These are phyloP conservation scores for Drosophila prostipennis DNA, from an alignment of 2,888 invertebrate genomes.

Conservation along the genomic window DNA sequence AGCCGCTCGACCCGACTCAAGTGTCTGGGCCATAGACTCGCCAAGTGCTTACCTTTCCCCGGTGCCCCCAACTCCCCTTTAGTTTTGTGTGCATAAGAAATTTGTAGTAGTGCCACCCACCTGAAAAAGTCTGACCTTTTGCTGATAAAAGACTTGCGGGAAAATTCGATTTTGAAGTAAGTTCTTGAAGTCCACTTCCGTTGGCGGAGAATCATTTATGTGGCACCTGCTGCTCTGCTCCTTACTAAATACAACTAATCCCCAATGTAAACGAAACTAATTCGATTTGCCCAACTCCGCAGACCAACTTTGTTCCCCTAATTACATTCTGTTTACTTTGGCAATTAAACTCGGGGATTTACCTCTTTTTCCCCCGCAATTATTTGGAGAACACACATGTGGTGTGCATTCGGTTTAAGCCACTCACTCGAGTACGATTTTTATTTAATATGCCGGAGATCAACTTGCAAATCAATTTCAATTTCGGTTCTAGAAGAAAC, in stretches of 20 bases:
- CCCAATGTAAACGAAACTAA: constrained; percentile 78
- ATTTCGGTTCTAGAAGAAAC: constrained; percentile 43
- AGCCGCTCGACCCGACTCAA: constrained; percentile 55
- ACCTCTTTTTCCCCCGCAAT: background rate
- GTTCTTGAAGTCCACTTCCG: constrained; percentile 22
- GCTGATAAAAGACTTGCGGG: constrained; percentile 9
- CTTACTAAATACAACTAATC: constrained; percentile 59
- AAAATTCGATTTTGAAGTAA: constrained; percentile 37
- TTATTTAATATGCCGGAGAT: constrained; percentile 71
- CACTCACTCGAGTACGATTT: constrained; percentile 36
- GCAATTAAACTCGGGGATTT: constrained; percentile 51
- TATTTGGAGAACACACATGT: background rate
- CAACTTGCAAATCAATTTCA: constrained; percentile 72
- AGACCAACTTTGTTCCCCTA: constrained; percentile 48
- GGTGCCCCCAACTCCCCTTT: constrained; percentile 8
- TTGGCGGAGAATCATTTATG: constrained; percentile 23
- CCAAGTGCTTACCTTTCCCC: constrained; percentile 62
- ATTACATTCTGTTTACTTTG: constrained; percentile 63
- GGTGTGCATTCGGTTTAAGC: constrained; percentile 29
- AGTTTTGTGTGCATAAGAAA: constrained; percentile 57
- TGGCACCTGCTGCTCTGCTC: constrained; percentile 27
- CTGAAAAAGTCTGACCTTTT: constrained; percentile 29
- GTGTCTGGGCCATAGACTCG: constrained; percentile 76
- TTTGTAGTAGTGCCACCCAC: constrained; percentile 53
- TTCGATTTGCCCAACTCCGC: constrained; percentile 65